Percentiles rank a stretch among this genome's conserved stretches.
Evolutionary conservation across 1,140 invertebrate genomes (phyloP).

Genomic region (Lycorma delicatula): DNA sequence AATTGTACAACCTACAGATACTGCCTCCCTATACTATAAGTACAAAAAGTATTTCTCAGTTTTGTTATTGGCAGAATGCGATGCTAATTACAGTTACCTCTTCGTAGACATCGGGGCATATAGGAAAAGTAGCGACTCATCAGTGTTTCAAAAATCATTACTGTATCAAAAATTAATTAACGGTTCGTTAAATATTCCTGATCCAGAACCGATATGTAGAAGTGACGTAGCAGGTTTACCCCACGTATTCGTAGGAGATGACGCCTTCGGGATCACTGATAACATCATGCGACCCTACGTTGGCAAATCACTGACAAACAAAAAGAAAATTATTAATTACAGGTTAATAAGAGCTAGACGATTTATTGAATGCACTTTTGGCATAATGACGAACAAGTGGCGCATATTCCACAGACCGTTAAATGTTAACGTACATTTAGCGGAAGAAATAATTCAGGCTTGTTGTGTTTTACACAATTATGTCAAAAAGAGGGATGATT

Average conservation of each 20-base stretch:
- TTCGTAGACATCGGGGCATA: too few relatives aligned
- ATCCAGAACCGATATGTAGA: constrained; percentile 23
- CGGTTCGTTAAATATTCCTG: constrained; percentile 27
- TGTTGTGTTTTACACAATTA: constrained; percentile 28
- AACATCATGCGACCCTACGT: constrained; percentile 35
- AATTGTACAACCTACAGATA: too few relatives aligned
- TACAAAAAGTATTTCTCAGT: too few relatives aligned
- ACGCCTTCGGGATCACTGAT: constrained; percentile 34
- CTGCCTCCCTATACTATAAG: too few relatives aligned
- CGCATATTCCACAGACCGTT: constrained; percentile 34
- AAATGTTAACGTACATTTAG: constrained; percentile 23
- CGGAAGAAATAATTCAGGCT: constrained; percentile 25
- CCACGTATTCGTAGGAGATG: constrained; percentile 35
- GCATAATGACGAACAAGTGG: constrained; percentile 35
- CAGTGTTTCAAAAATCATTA: constrained; percentile 30
- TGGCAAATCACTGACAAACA: constrained; percentile 6
- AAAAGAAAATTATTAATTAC: constrained; percentile 35
- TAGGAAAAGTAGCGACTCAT: too few relatives aligned
- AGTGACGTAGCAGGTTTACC: constrained; percentile 25
- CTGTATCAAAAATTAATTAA: constrained; percentile 24
- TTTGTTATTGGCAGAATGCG: too few relatives aligned
- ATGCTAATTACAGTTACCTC: too few relatives aligned
- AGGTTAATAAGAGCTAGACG: constrained; percentile 23
- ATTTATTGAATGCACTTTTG: constrained; percentile 37
- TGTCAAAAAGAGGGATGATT: constrained; percentile 14